phyloP scores from a whole-genome alignment of 2,113 vertebrate species.

The Chitala chitala region DNA sequence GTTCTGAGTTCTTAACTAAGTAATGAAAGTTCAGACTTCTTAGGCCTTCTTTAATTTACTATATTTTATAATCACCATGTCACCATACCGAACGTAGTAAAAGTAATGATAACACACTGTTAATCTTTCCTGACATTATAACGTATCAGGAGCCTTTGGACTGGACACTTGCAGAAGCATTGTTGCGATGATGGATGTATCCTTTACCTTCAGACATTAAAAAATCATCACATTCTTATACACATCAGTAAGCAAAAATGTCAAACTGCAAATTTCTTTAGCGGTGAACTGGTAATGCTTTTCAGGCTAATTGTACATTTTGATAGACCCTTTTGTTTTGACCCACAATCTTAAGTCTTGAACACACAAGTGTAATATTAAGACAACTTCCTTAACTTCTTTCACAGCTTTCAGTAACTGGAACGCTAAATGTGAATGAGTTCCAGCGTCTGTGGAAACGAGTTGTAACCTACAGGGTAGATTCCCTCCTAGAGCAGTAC shows the following conservation, averaged over 20 bases:
- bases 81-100: not conserved
- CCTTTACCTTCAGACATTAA: constrained; percentile 28
- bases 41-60: not conserved
- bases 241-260: too few relatives aligned
- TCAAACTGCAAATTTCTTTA: too few relatives aligned
- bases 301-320: too few relatives aligned
- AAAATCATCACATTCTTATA: too few relatives aligned
- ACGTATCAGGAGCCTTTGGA: constrained; percentile 52
- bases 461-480: constrained; percentile 49
- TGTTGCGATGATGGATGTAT: constrained; percentile 67
- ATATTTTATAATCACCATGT: too few relatives aligned
- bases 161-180: constrained; percentile 62
- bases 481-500: not conserved
- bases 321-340: too few relatives aligned
- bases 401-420: constrained; percentile 51
- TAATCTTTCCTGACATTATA: constrained; percentile 34
- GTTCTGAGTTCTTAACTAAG: not conserved
- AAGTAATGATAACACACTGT: not conserved
- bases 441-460: constrained; percentile 52
- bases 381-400: not conserved
- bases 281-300: too few relatives aligned
- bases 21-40: not conserved
- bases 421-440: constrained; percentile 53
- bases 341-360: not conserved
- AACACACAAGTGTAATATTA: too few relatives aligned